Evolutionary conservation across 2,797 vertebrate genomes (phyloP).

Genomic region (Toxotes lorentzi): DNA sequence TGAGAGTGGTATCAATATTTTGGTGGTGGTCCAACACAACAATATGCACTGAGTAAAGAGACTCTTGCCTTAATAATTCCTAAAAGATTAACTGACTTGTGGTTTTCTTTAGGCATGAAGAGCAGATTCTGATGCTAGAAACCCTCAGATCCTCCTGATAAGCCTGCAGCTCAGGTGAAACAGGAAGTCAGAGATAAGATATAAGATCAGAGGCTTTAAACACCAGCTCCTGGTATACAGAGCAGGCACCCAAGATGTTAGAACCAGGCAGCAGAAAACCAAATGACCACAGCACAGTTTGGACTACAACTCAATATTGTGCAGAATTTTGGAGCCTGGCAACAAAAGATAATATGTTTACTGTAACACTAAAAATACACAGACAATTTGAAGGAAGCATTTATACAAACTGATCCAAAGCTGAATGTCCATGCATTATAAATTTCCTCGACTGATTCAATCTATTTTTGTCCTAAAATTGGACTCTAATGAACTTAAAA

Average conservation of each 20-base stretch:
- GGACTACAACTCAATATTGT: background rate
- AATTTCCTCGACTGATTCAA: background rate
- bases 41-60: background rate
- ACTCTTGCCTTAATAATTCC: background rate
- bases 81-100: background rate
- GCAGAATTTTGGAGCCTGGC: background rate
- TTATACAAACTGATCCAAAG: background rate
- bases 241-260: background rate
- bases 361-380: background rate
- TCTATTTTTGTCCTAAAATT: background rate
- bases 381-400: background rate
- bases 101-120: background rate
- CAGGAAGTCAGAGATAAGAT: slow-evolving; percentile 5
- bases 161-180: slow-evolving; percentile 18
- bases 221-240: background rate
- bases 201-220: slow-evolving; percentile 20
- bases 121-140: background rate
- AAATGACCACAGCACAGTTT: background rate
- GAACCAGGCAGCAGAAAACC: slow-evolving; percentile 8
- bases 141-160: background rate
- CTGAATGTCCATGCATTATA: background rate
- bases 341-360: background rate
- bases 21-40: background rate
- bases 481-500: background rate
- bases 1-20: background rate